phyloP scores from a whole-genome alignment of 2,888 invertebrate species.

The Lasioglossum leucozonium region DNA sequence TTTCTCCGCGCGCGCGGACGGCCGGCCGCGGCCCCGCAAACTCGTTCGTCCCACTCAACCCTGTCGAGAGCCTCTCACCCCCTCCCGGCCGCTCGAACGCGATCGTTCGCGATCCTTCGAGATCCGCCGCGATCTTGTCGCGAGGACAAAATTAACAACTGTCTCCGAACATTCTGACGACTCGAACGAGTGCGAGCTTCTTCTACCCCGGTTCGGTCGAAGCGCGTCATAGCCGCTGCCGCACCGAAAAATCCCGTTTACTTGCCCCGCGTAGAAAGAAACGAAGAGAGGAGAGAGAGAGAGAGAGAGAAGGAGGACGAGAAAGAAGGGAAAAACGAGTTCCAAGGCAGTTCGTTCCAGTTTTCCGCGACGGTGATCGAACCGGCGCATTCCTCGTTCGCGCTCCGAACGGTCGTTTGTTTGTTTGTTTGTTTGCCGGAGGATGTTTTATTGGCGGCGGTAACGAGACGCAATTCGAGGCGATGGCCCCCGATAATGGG shows the following conservation, averaged over 20 bases:
- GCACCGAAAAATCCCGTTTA: not conserved
- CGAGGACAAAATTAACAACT: not conserved
- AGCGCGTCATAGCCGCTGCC: not conserved
- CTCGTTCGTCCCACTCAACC: not conserved
- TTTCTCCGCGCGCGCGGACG: constrained; percentile 14
- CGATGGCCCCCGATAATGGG: constrained; percentile 51
- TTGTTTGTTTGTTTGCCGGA: constrained; percentile 53
- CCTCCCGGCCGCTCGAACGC: not conserved
- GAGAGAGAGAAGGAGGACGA: not conserved
- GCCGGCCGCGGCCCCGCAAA: not conserved
- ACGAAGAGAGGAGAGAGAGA: not conserved
- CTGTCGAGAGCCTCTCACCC: not conserved
- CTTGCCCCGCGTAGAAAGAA: not conserved
- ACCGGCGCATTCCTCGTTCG: constrained; percentile 16
- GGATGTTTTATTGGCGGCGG: constrained; percentile 55
- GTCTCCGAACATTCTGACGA: not conserved
- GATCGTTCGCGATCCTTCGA: not conserved
- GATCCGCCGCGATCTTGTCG: not conserved
- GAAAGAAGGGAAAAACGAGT: not conserved
- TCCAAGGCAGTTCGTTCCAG: constrained; percentile 42
- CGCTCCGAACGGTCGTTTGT: constrained; percentile 49
- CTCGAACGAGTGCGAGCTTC: not conserved
- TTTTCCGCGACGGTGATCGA: constrained; percentile 49
- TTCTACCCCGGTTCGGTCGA: not conserved
- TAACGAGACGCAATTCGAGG: constrained; percentile 55